Percentiles rank a stretch among this genome's conserved stretches.
Conservation (phyloP, 2,113 vertebrate genomes). For the Percina caprodes region DNA sequence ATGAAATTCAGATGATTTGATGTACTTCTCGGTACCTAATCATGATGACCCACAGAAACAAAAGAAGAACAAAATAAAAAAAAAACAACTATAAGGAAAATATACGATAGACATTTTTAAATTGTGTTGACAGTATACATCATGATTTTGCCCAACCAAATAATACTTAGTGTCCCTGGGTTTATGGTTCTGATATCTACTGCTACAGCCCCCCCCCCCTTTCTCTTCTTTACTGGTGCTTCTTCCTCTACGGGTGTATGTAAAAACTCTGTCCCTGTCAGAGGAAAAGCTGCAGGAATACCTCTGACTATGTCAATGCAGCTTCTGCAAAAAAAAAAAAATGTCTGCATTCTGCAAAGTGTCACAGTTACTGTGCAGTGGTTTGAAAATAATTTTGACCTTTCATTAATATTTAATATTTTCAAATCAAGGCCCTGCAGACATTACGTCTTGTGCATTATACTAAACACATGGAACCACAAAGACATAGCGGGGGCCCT, state of each 20-base stretch:
- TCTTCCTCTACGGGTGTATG: not conserved
- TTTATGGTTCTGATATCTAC: not conserved
- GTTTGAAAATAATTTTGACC: constrained; percentile 16
- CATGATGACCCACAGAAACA: too few species aligned
- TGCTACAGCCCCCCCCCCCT: not conserved
- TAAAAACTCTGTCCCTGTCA: not conserved
- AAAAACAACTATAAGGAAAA: too few species aligned
- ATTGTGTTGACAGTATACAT: too few species aligned
- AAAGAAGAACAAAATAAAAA: too few species aligned
- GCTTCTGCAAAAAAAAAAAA: not conserved
- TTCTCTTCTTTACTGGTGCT: not conserved
- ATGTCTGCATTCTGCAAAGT: not conserved
- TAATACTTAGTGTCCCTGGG: not conserved
- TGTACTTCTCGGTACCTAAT: too few species aligned
- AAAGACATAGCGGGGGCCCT: accelerated
- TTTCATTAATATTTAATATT: constrained; percentile 9
- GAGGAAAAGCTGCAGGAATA: not conserved
- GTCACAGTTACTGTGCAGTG: not conserved
- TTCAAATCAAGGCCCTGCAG: not conserved
- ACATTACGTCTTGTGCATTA: not conserved
- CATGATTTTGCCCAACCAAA: too few species aligned
- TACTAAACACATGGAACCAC: not conserved
- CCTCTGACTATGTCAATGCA: not conserved
- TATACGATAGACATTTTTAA: too few species aligned
- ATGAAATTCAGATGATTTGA: too few species aligned